These are phyloP conservation scores for Paramuricea clavata DNA, from an alignment of 92 coral and sea anemone genomes.

Conservation along the genomic window DNA sequence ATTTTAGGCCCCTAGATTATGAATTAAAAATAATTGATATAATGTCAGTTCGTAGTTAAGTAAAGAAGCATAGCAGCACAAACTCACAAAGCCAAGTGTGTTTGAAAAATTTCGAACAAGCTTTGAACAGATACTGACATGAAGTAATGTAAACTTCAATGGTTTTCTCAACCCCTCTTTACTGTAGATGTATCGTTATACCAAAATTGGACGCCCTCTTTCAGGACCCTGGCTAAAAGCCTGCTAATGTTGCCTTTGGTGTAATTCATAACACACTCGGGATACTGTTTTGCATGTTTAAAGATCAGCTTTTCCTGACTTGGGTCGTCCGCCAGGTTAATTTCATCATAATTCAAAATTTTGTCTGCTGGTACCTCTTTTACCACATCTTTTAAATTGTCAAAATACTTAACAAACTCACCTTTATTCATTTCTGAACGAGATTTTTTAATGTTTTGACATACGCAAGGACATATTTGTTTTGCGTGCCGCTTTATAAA, in stretches of 20 bases:
- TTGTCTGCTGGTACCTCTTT: constrained; percentile 38
- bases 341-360: constrained; percentile 38
- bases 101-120: no score
- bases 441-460: constrained; percentile 28
- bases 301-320: constrained; percentile 23
- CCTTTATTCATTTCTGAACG: constrained; percentile 36
- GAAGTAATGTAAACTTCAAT: no score
- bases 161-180: no score
- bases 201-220: no score
- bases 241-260: constrained; percentile 24
- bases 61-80: no score
- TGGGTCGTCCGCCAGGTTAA: constrained; percentile 23
- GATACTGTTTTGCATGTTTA: constrained; percentile 8
- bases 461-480: constrained; percentile 22
- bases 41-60: no score
- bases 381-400: constrained; percentile 27
- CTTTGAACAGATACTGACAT: no score
- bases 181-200: no score
- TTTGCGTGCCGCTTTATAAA: constrained; percentile 35
- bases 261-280: constrained; percentile 5
- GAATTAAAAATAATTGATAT: no score
- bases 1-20: no score
- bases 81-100: no score
- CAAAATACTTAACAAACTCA: constrained; percentile 48
- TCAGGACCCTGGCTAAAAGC: no score